Conservation (phyloP, 2,888 invertebrate genomes). For the Latrodectus hesperus region DNA sequence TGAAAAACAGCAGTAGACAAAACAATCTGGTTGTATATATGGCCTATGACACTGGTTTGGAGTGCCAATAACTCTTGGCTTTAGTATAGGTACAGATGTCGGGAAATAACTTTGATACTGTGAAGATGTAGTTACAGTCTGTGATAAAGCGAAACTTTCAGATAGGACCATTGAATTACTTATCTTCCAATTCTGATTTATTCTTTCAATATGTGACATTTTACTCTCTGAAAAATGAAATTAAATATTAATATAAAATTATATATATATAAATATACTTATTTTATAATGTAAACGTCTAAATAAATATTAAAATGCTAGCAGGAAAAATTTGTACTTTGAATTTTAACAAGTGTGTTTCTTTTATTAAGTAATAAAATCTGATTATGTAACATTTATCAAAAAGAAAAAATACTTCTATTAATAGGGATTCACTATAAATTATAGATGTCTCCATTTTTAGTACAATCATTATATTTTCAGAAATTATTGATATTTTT, state of each 20-base stretch:
- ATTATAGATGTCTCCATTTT: no score
- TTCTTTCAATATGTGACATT: conserved; percentile 3
- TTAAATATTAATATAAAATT: no score
- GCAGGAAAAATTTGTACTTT: no score
- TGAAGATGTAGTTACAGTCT: background rate
- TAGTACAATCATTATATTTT: background rate
- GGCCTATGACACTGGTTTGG: conserved; percentile 56
- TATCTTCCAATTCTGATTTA: conserved; percentile 1
- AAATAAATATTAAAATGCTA: no score
- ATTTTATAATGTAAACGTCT: no score
- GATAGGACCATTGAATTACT: background rate
- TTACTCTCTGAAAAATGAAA: background rate
- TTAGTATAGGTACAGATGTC: conserved; percentile 70
- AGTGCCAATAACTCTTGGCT: conserved; percentile 66
- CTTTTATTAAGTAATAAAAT: no score
- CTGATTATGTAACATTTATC: no score
- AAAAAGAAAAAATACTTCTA: no score
- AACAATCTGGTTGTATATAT: conserved; percentile 23
- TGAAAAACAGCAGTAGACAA: conserved; percentile 44
- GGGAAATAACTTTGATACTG: conserved; percentile 22
- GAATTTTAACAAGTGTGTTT: no score
- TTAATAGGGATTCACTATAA: no score
- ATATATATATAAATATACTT: no score
- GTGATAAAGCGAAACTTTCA: background rate
- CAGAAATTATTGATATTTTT: background rate